Percentiles rank a stretch among this genome's conserved stretches.
Evolutionary conservation across 2,113 vertebrate genomes (phyloP).

Genomic region (Dicentrarchus labrax): DNA sequence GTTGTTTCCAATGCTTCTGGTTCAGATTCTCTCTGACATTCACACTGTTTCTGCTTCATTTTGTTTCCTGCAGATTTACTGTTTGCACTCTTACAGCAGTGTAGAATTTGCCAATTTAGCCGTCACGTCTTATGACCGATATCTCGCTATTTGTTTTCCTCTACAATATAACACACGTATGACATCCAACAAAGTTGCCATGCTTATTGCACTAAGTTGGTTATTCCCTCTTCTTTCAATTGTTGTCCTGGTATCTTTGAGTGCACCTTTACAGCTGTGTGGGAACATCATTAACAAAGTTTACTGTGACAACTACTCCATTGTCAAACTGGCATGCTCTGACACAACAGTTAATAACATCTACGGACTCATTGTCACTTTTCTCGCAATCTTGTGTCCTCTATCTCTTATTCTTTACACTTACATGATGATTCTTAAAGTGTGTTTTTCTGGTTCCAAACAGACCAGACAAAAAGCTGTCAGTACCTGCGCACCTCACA

Average conservation of each 20-base stretch:
- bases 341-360: slow-evolving; percentile 35
- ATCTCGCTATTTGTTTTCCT: slow-evolving; percentile 57
- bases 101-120: too few relatives aligned
- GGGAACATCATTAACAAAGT: slow-evolving; percentile 66
- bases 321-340: slow-evolving; percentile 71
- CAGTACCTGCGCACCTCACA: slow-evolving; percentile 57
- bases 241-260: slow-evolving; percentile 29
- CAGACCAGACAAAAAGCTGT: slow-evolving; percentile 7
- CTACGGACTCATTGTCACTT: not conserved
- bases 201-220: slow-evolving; percentile 54
- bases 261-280: slow-evolving; percentile 53
- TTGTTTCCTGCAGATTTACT: slow-evolving; percentile 74
- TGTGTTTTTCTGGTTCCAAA: slow-evolving; percentile 36
- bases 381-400: not conserved
- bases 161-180: slow-evolving; percentile 30
- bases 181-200: not conserved
- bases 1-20: too few relatives aligned
- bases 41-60: too few relatives aligned
- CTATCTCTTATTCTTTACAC: not conserved
- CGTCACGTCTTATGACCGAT: slow-evolving; percentile 60
- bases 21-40: too few relatives aligned
- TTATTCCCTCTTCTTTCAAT: not conserved
- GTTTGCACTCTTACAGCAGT: too few relatives aligned
- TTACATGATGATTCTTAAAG: slow-evolving; percentile 38
- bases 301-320: slow-evolving; percentile 65